phyloP scores from a whole-genome alignment of 2,113 vertebrate genomes.

The Cyprinodon tularosa region DNA sequence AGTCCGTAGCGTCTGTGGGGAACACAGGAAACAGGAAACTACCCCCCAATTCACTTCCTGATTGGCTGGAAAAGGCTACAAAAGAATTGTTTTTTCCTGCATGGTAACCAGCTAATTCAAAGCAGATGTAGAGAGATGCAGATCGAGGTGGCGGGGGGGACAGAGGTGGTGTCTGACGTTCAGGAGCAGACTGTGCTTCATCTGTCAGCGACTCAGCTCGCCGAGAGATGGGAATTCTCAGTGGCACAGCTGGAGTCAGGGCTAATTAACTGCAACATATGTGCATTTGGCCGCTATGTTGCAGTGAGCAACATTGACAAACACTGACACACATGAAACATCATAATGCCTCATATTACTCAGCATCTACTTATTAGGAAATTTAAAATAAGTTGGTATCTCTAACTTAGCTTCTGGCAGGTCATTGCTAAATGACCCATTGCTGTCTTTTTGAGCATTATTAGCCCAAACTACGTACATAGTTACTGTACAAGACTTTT shows the following conservation, averaged over 20 bases:
- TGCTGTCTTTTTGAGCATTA: not conserved
- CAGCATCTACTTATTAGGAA: not conserved
- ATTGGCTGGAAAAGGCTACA: slow-evolving; percentile 82
- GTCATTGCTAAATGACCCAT: not conserved
- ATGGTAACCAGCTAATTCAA: slow-evolving; percentile 78
- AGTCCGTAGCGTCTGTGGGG: slow-evolving; percentile 69
- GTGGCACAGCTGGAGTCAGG: slow-evolving; percentile 64
- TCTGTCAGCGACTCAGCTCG: slow-evolving; percentile 56
- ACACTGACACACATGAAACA: slow-evolving; percentile 21
- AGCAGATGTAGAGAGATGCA: slow-evolving; percentile 75
- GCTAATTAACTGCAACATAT: slow-evolving; percentile 62
- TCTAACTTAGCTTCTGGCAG: not conserved
- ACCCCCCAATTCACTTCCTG: slow-evolving; percentile 79
- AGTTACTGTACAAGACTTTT: no score
- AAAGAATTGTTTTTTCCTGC: slow-evolving; percentile 79
- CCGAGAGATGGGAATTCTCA: slow-evolving; percentile 44
- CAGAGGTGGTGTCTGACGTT: slow-evolving; percentile 57
- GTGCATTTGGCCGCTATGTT: slow-evolving; percentile 34
- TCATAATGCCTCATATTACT: not conserved
- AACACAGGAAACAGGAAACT: slow-evolving; percentile 86
- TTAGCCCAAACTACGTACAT: not conserved
- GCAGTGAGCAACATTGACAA: slow-evolving; percentile 21
- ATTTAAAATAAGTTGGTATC: not conserved
- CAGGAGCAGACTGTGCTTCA: slow-evolving; percentile 56
- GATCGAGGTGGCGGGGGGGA: slow-evolving; percentile 36